Conservation (phyloP, 2,113 vertebrate genomes). For the Nothoprocta pentlandii region DNA sequence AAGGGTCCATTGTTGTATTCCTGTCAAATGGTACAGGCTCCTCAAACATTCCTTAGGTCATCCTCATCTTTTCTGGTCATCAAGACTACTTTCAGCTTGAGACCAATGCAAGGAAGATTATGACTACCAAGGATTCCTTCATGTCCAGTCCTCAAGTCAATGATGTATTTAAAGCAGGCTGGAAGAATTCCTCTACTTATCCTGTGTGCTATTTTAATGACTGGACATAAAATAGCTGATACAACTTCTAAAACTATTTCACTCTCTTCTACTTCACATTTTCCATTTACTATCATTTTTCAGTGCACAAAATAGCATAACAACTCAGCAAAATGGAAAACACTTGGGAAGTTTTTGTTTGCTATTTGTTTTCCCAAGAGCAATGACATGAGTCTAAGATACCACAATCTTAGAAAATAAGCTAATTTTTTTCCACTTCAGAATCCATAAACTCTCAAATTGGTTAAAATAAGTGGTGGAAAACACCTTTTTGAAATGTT, state of each 20-base stretch:
- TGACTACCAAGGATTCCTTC: not conserved
- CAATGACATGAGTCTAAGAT: not conserved
- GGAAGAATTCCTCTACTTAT: not conserved
- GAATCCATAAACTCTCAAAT: not conserved
- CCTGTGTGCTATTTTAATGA: not conserved
- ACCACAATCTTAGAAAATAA: not conserved
- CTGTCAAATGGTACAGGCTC: not conserved
- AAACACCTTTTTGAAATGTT: not conserved
- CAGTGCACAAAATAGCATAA: not conserved
- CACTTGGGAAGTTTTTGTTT: not conserved
- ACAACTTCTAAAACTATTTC: not conserved
- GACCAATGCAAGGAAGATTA: not conserved
- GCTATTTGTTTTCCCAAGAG: not conserved
- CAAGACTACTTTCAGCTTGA: not conserved
- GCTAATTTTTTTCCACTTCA: not conserved
- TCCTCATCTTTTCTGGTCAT: not conserved
- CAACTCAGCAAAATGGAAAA: not conserved
- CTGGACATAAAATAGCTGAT: not conserved
- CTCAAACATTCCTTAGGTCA: not conserved
- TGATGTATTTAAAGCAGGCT: not conserved
- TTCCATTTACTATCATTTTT: not conserved
- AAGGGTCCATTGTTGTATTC: not conserved
- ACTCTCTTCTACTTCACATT: not conserved
- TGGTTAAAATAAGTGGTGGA: not conserved
- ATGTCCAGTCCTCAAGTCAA: not conserved